Evolutionary conservation across 2,888 invertebrate species (phyloP), one percentile per base, ranked within the genome.

Genomic region (Oligia fasciuncula): DNA sequence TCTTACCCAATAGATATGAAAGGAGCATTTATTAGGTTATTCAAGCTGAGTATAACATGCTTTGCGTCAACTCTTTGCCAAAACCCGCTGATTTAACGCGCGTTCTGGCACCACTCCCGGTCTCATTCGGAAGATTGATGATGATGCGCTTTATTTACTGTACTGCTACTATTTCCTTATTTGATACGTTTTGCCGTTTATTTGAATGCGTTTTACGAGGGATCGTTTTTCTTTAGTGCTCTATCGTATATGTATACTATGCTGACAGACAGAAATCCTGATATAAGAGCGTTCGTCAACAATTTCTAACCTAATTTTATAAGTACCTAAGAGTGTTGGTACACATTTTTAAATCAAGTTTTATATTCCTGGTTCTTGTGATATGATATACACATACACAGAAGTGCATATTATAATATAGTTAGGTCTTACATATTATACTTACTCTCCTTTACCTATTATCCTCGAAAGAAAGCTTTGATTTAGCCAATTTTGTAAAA

Each of bases 41-140:
- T 83, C 80, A 80, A 66, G 81, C 81, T 78, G 66, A 83, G 83
- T 78, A 82, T 81, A 79, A 85, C 79, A 86, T 84, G 85, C 84
- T 90, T 90, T 87, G 83, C 85, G 88, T 91, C 90, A 90, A 91
- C 90, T 92, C 90, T 90, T 91, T 93, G 93, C 92, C 93, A 92
- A 93, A 92, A 90, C 84, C 73, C 40, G 51, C 70, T 86, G 91
- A 90, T 91, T 90, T 91, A 90, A 90, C 83, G 85, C 83, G 80
- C 82, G 75, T 89, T 85, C 88, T 93, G 93, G 93, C 93, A 91
- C 73, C 67, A 77, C 75, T 90, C 92, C 92, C 91, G 80, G 63
- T 83, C 79, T 79, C 84, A 74, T 90, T 87, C 73, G 65, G 71
- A 88, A 89, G 87, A 84, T 81, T 89, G 85, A 88, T 88, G 90